A percentile compares a stretch with the other conserved stretches of the same genome.
Evolutionary conservation across 2,113 vertebrate genomes (phyloP).

Genomic region (Anthoscopus minutus): DNA sequence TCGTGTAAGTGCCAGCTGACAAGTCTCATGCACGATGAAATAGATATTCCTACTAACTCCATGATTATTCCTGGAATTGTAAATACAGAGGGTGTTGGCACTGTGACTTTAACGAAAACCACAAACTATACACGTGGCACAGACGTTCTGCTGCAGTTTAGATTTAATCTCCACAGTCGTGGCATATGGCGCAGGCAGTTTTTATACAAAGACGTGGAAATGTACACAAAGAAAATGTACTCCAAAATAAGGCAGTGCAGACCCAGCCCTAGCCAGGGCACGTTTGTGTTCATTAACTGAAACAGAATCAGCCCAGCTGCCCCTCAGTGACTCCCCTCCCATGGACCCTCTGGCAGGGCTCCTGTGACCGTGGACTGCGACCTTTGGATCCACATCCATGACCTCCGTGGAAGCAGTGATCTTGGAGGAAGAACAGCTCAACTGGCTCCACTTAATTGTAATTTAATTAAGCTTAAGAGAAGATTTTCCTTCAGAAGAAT

Average conservation of each 20-base stretch:
- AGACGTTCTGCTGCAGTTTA: neutral
- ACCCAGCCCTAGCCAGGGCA: neutral
- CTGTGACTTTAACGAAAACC: neutral
- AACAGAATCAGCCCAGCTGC: neutral
- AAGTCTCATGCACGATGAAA: neutral
- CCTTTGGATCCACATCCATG: neutral
- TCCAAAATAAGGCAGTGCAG: neutral
- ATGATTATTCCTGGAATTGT: slow-evolving; percentile 4
- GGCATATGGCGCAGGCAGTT: neutral
- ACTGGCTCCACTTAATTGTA: neutral
- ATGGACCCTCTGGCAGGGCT: neutral
- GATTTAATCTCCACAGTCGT: neutral
- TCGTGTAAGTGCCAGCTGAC: slow-evolving; percentile 21
- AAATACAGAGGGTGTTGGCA: slow-evolving; percentile 43
- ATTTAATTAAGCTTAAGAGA: neutral
- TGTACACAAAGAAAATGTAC: neutral
- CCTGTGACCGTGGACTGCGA: neutral
- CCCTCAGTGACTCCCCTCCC: neutral
- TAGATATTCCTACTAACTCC: neutral
- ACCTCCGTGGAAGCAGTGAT: neutral
- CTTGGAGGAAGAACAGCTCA: neutral
- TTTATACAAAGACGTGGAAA: neutral
- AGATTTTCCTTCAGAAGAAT: neutral
- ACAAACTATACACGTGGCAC: neutral
- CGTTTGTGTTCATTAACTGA: neutral